Conservation (phyloP, 2,888 invertebrate species). For the Lasioglossum oenotherae region DNA sequence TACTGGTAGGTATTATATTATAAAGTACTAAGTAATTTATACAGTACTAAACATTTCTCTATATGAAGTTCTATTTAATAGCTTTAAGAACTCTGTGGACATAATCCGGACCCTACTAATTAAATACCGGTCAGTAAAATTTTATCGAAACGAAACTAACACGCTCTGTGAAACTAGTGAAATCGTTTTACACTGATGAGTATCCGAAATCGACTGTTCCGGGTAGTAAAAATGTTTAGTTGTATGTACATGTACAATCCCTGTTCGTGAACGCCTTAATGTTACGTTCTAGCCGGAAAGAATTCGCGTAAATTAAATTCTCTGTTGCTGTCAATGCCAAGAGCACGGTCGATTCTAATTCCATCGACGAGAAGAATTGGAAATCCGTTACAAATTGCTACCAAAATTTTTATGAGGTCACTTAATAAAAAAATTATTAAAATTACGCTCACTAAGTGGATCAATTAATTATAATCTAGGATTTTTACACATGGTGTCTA, state of each 20-base stretch:
- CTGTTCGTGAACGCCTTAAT: neutral
- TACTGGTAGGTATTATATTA: no score
- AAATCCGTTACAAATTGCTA: neutral
- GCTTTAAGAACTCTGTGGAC: conserved; percentile 27
- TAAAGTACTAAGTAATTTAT: no score
- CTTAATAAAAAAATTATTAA: neutral
- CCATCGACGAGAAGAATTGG: neutral
- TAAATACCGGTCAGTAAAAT: conserved; percentile 20
- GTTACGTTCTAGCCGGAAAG: neutral
- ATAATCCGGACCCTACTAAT: conserved; percentile 28
- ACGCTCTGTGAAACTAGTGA: neutral
- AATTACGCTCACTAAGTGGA: neutral
- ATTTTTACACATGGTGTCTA: no score
- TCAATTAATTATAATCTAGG: neutral
- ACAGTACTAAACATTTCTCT: conserved; percentile 30
- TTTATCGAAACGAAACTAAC: conserved; percentile 21
- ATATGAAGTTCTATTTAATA: conserved; percentile 58
- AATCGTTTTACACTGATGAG: neutral
- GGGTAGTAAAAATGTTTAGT: neutral
- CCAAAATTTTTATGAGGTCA: neutral
- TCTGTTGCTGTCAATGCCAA: neutral
- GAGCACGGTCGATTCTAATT: neutral
- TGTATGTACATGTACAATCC: no score
- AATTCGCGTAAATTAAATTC: neutral
- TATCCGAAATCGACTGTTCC: neutral